Conservation (phyloP, 2,113 vertebrate genomes). For the Tenrec ecaudatus region DNA sequence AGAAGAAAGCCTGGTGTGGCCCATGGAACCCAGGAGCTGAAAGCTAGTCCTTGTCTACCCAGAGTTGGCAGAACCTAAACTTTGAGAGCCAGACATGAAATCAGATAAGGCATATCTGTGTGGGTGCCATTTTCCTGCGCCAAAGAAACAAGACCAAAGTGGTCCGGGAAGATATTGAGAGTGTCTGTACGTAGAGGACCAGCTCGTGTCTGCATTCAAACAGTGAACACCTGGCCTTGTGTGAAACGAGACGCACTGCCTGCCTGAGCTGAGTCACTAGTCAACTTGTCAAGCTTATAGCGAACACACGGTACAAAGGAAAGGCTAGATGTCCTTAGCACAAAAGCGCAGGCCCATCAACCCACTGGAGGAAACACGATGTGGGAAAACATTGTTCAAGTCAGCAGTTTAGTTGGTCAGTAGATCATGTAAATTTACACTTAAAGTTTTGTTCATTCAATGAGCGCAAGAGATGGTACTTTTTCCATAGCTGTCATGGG, state of each 20-base stretch:
- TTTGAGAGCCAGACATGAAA: accelerated
- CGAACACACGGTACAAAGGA: accelerated
- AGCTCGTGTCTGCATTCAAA: no score
- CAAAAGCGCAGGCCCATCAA: no score
- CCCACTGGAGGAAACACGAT: neutral
- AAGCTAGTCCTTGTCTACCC: neutral
- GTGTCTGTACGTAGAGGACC: accelerated
- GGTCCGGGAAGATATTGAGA: accelerated
- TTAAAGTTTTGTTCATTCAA: neutral
- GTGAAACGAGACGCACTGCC: neutral
- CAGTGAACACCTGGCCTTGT: accelerated
- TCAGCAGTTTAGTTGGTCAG: accelerated
- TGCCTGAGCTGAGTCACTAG: accelerated
- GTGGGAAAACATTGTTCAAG: accelerated
- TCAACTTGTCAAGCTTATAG: accelerated
- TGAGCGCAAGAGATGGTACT: neutral
- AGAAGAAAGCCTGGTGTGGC: neutral
- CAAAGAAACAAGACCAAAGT: accelerated
- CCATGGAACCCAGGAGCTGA: accelerated
- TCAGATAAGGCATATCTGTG: neutral
- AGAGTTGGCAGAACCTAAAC: accelerated
- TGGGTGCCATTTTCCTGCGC: neutral
- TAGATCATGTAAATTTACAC: accelerated
- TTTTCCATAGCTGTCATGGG: accelerated
- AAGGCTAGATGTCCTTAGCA: neutral